Base-by-base conservation (phyloP, 2,888 invertebrate genomes). In the Eugnorisma glareosa region DNA sequence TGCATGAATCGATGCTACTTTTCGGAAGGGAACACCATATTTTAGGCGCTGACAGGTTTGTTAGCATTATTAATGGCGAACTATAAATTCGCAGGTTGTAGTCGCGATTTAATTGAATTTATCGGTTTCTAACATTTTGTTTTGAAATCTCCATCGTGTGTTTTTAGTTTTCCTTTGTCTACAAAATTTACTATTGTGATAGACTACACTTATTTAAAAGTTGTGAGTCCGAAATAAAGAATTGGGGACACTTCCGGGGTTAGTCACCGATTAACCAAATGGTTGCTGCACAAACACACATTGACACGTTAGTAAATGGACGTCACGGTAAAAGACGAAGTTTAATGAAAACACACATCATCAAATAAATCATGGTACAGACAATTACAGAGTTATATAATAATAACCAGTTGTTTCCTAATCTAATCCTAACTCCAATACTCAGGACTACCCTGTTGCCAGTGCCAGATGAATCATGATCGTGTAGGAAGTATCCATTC, bases 1-100 rank as follows among this genome's bases (percentile, higher is more conserved):
- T 66, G 66, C 43, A 73, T 74, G 66, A 84, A 67, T 79, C 82
- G 77, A 79, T 73, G 73, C 71, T 84, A 82, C 69, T 86, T 86
- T 83, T 84, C 67, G 69, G 59, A 77, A 81, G 73, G 73, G 57
- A 31, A 40, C 67, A 35, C 64, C 71, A 68, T 83, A 75, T 83
- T 71, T 86, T 63, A 57, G 18, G 21, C 21, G 66, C 51, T 35
- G 84, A 83, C 84, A 83, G 48, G 61, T 64, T 75, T 37, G 64
- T 82, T 82, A 72, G 59, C 28, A 59, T 67, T 73, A 73, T 67
- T 86, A 67, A 74, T 69, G 66, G 37, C 6, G 18, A 74, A 72
- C 72, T 77, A 73, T 73, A 76, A 51, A 69, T 75, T 72, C 51
- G 66, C 67, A 66, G 48, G 61, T 61, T 45, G 63, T 18, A 31